Evolutionary conservation across 2,113 vertebrate species (phyloP), one percentile per base, ranked within the genome.

Genomic region (Trematocara unimaculatum): DNA sequence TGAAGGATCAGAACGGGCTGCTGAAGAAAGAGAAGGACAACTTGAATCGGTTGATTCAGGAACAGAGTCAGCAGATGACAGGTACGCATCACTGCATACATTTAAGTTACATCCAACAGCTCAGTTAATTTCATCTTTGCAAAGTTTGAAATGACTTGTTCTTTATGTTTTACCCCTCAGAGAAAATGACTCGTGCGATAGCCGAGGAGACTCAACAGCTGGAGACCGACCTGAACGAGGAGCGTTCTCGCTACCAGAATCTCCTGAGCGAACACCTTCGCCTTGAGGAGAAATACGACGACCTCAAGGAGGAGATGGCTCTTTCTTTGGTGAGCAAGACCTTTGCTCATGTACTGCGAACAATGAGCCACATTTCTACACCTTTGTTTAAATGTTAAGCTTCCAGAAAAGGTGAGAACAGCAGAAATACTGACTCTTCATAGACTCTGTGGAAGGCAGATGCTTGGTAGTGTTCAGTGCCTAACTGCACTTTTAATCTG

Each of bases 231-330:
- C 95, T 99, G 94, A 99, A 99, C 15, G 98, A 99, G 79, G 99
- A 99, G 35, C 96, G 99, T 6, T 95, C 98, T 10, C 97, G 98
- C 78, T 99, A 99, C 86, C 99, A 99, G 97, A 99, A 99, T 94
- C 97, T 99, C 78, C 97, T 99, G 82, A 97, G 97, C 23, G 98
- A 99, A 90, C 99, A 98, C 94, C 98, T 97, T 84, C 97, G 98
- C 81, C 93, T 99, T 45, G 99, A 99, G 95, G 98, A 99, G 92
- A 97, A 98, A 9, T 98, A 99, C 23, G 98, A 99, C 84, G 98
- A 99, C 85, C 95, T 99, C 78, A 99, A 97, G 90, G 98, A 99
- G 67, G 97, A 97, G 84, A 97, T 99, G 96, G 96, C 95, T 45
- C 86, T 97, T 3, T 92, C 93, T 2, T 96, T 97, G 95, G 97